Evolutionary conservation across 2,797 vertebrate species (phyloP).

Genomic region (Danio albolineatus): DNA sequence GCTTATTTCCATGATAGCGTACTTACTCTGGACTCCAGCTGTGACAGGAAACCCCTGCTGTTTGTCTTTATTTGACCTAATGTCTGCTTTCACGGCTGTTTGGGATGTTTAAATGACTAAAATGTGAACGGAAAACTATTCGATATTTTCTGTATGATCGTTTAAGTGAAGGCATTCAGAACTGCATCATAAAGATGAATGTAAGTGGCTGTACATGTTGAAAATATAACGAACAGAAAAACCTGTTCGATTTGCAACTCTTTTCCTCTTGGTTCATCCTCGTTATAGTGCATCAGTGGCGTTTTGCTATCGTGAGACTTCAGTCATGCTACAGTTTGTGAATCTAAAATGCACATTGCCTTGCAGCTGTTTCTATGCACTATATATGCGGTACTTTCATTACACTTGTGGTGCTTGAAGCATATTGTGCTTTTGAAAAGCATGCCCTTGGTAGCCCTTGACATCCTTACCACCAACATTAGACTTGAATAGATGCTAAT

Average conservation of each 20-base stretch:
- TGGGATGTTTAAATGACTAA: neutral
- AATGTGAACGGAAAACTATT: neutral
- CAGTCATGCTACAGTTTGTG: neutral
- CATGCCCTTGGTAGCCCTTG: conserved; percentile 52
- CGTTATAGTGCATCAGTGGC: neutral
- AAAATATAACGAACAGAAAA: neutral
- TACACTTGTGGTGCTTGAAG: neutral
- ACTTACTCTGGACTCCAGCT: neutral
- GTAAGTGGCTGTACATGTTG: neutral
- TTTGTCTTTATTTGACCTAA: neutral
- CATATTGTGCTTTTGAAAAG: conserved; percentile 41
- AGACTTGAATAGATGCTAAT: conserved; percentile 30
- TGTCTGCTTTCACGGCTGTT: neutral
- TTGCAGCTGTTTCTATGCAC: neutral
- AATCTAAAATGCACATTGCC: neutral
- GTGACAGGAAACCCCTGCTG: neutral
- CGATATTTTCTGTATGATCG: neutral
- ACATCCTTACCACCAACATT: conserved; percentile 20
- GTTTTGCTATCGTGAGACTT: neutral
- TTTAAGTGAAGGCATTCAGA: neutral
- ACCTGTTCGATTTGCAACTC: neutral
- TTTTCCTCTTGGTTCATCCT: neutral
- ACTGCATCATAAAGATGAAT: neutral
- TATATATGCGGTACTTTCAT: neutral
- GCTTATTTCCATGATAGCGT: neutral